Conservation (phyloP, 2,113 vertebrate genomes). For the Xenopus borealis region DNA sequence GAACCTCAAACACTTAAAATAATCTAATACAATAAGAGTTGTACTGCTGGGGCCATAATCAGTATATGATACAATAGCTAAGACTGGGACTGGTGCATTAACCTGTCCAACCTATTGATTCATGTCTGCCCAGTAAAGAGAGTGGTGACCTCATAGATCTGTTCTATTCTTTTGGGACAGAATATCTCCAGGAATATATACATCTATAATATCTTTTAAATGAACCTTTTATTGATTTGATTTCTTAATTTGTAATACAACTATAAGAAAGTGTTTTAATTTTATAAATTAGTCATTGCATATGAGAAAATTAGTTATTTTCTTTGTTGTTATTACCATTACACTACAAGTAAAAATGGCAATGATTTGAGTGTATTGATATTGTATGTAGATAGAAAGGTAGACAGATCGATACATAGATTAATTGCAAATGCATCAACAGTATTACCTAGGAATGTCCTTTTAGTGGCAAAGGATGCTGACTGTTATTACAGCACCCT, state of each 20-base stretch:
- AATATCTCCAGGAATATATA: no score
- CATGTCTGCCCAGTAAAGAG: no score
- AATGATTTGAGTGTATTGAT: slow-evolving; percentile 37
- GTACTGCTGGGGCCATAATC: no score
- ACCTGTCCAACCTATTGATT: no score
- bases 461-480: slow-evolving; percentile 33
- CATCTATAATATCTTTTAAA: not conserved
- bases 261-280: not conserved
- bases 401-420: no score
- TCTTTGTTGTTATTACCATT: slow-evolving; percentile 20
- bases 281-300: not conserved
- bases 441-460: slow-evolving; percentile 27
- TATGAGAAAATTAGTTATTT: slow-evolving; percentile 20
- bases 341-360: slow-evolving; percentile 11
- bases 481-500: slow-evolving; percentile 24
- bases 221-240: not conserved
- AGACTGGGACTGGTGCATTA: no score
- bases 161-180: no score
- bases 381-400: slow-evolving; percentile 22
- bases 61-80: no score
- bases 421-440: slow-evolving; percentile 34
- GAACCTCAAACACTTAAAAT: no score
- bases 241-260: not conserved
- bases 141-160: no score
- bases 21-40: no score